Percentiles rank a stretch among this genome's conserved stretches.
phyloP scores from a whole-genome alignment of 2,797 vertebrate genomes.

The Anguilla pacifica region DNA sequence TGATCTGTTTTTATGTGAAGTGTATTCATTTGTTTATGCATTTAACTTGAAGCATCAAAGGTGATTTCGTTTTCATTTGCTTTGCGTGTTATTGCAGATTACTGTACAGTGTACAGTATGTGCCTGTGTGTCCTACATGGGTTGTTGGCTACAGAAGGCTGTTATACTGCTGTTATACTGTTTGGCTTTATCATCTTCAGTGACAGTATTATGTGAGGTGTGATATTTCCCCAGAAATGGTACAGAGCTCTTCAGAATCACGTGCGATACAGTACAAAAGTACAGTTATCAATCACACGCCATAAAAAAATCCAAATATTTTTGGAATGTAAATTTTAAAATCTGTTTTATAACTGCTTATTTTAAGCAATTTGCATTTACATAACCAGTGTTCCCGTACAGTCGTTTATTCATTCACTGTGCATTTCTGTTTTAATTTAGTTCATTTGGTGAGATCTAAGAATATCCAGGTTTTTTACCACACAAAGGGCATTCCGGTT shows the following conservation, averaged over 20 bases:
- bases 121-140: neutral
- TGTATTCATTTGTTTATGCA: neutral
- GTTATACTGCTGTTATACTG: neutral
- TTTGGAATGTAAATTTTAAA: neutral
- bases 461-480: conserved; percentile 2
- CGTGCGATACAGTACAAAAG: conserved; percentile 56
- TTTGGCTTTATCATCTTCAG: neutral
- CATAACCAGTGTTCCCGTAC: neutral
- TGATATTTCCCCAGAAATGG: conserved; percentile 73
- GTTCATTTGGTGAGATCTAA: conserved; percentile 3
- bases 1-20: neutral
- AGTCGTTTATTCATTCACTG: neutral
- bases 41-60: neutral
- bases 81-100: neutral
- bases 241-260: conserved; percentile 62
- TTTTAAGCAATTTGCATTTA: neutral
- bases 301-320: neutral
- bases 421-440: conserved; percentile 10
- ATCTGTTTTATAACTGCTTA: neutral
- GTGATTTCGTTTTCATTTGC: neutral
- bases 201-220: conserved; percentile 49
- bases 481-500: neutral
- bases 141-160: neutral
- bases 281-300: neutral
- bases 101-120: neutral